Base-by-base conservation (phyloP, 2,113 vertebrate species). In the Coturnix japonica region DNA sequence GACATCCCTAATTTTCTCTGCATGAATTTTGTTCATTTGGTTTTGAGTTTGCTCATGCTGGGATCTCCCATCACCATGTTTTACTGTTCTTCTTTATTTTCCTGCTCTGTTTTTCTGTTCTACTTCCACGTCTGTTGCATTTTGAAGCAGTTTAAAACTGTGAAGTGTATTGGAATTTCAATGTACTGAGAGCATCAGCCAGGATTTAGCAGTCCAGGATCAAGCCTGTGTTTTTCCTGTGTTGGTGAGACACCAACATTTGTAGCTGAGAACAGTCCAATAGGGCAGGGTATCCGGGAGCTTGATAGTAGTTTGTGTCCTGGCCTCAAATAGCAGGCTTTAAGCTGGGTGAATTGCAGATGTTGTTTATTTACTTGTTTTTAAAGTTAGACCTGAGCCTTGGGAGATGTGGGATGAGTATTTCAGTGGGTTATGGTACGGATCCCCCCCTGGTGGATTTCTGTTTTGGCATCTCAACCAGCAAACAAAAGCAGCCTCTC, bases 91-190 rank as follows among this genome's bases (percentile, higher is more conserved):
- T 39, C 39, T 39, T 39, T 39, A 39, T 39, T 39, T 39, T 39
- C 8, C 39, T 39, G 39, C 39, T 39, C 39, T 11, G 8, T 39
- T 39, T 39, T 39, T 39, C 39, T 9, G 39, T 39, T 39, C 39
- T 39, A 39, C 39, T 39, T 39, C 39, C 39, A 39, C 39, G 39
- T 39, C 39, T 39, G 11, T 39, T 39, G 39, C 39, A 39, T 39
- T 39, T 39, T 39, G 39, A 39, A 39, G 39, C 20, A 39, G 20
- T 23, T 65, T 79, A 43, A 70, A 93, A 70, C 59, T 46, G 44
- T 15, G 59, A 69, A 81, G 19, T 41, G 9, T 79, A 28, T 85
- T 82, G 67, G 14, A 79, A 82, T 95, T 91, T 94, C 7, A 7
- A 37, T 70, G 39, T 49, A 35, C 44, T 22, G 25, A 81, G 49